These are phyloP conservation scores for Loxodonta africana DNA, from an alignment of 2,113 vertebrate species.

Conservation along the genomic window DNA sequence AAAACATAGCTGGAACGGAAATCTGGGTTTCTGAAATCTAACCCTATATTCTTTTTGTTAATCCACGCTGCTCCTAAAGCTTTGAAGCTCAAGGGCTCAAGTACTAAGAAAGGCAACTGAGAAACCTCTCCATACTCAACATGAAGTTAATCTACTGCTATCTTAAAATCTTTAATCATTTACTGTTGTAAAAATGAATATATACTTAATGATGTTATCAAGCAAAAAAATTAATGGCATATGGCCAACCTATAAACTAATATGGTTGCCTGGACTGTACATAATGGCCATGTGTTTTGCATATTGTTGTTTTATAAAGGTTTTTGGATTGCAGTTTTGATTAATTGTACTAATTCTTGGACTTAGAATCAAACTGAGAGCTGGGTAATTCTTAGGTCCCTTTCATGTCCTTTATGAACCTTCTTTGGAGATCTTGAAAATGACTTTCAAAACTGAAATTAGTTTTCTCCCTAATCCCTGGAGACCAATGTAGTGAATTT, in stretches of 20 bases:
- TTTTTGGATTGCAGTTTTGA: constrained; percentile 50
- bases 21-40: neutral
- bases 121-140: neutral
- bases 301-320: constrained; percentile 48
- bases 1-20: neutral
- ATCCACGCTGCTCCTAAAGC: neutral
- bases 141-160: neutral
- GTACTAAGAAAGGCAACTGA: neutral
- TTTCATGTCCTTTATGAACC: constrained; percentile 66
- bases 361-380: constrained; percentile 61
- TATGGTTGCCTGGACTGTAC: neutral
- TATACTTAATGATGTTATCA: constrained; percentile 30
- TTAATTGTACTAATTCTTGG: constrained; percentile 75
- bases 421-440: constrained; percentile 71
- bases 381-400: constrained; percentile 51
- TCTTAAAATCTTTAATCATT: constrained; percentile 59
- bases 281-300: constrained; percentile 34
- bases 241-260: constrained; percentile 33
- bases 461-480: constrained; percentile 78
- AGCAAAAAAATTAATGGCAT: constrained; percentile 46
- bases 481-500: constrained; percentile 67
- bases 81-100: neutral
- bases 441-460: constrained; percentile 76
- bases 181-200: constrained; percentile 55
- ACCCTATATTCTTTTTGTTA: neutral